Percentiles rank a stretch among this genome's conserved stretches.
These are phyloP conservation scores for Solea solea DNA, from an alignment of 2,113 vertebrate species.

Conservation along the genomic window DNA sequence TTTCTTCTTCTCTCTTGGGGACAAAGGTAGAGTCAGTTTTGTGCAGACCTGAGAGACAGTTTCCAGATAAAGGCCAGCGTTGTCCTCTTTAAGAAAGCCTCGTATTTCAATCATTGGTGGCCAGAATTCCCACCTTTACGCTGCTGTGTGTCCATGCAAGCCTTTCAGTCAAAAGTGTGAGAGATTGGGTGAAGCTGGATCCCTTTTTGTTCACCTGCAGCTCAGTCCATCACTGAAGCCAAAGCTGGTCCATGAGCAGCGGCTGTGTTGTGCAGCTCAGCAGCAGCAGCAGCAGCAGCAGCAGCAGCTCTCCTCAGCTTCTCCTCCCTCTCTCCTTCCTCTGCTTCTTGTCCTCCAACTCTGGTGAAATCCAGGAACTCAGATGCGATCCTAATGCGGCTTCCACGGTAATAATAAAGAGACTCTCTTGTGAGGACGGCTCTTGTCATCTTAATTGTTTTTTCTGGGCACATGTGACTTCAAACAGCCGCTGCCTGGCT, in stretches of 20 bases:
- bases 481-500: slow-evolving; percentile 46
- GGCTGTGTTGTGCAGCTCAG: not conserved
- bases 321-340: slow-evolving; percentile 63
- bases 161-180: slow-evolving; percentile 5
- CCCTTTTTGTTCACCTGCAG: slow-evolving; percentile 40
- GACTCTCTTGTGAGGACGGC: slow-evolving; percentile 51
- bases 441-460: slow-evolving; percentile 76
- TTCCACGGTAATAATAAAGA: slow-evolving; percentile 70
- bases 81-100: slow-evolving; percentile 41
- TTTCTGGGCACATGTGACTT: slow-evolving; percentile 59
- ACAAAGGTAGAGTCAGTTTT: slow-evolving; percentile 66
- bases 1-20: slow-evolving; percentile 24
- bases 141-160: slow-evolving; percentile 52
- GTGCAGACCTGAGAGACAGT: slow-evolving; percentile 67
- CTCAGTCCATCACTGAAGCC: slow-evolving; percentile 71
- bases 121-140: slow-evolving; percentile 40
- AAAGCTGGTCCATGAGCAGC: slow-evolving; percentile 24
- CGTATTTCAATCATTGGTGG: slow-evolving; percentile 33
- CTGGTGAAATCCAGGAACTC: slow-evolving; percentile 62
- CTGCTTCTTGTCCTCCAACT: slow-evolving; percentile 64
- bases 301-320: slow-evolving; percentile 56
- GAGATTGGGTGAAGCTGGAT: slow-evolving; percentile 16
- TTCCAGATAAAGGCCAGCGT: slow-evolving; percentile 45
- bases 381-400: slow-evolving; percentile 60
- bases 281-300: not conserved